These are phyloP conservation scores for Rhinolophus ferrumequinum DNA, from an alignment of 2,113 vertebrate genomes.

Conservation along the genomic window DNA sequence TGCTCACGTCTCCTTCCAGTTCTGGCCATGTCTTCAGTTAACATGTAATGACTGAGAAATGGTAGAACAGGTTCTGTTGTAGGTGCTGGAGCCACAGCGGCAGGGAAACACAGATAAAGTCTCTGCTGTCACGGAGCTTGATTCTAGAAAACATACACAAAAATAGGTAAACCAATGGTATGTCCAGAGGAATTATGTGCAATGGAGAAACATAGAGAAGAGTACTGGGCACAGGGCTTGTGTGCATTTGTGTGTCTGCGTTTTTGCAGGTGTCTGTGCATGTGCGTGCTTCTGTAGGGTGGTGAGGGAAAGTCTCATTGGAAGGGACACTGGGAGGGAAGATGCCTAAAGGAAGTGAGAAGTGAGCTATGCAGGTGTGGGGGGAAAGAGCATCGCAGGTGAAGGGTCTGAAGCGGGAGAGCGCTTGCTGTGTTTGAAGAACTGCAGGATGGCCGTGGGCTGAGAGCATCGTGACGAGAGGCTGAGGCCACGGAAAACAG, in stretches of 20 bases:
- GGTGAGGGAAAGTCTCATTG: neutral
- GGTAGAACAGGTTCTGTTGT: neutral
- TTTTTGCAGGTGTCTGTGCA: no score
- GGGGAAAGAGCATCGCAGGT: neutral
- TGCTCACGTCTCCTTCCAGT: neutral
- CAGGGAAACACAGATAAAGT: neutral
- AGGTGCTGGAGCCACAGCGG: neutral
- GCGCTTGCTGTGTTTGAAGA: no score
- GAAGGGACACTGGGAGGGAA: neutral
- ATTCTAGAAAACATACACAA: neutral
- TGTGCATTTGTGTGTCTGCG: neutral
- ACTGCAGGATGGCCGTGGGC: accelerated
- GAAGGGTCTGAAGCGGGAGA: neutral
- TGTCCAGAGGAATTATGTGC: neutral
- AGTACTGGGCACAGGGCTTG: neutral
- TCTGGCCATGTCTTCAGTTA: neutral
- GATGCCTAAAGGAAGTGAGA: neutral
- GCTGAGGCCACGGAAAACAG: neutral
- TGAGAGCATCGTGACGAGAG: neutral
- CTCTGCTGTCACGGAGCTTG: neutral
- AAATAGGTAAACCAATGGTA: neutral
- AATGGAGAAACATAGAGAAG: neutral
- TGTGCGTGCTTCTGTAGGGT: neutral
- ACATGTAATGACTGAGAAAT: accelerated
- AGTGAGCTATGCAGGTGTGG: accelerated